A percentile compares a stretch with the other conserved stretches of the same genome.
Conservation (phyloP, 2,113 vertebrate species). For the Todiramphus chloris region DNA sequence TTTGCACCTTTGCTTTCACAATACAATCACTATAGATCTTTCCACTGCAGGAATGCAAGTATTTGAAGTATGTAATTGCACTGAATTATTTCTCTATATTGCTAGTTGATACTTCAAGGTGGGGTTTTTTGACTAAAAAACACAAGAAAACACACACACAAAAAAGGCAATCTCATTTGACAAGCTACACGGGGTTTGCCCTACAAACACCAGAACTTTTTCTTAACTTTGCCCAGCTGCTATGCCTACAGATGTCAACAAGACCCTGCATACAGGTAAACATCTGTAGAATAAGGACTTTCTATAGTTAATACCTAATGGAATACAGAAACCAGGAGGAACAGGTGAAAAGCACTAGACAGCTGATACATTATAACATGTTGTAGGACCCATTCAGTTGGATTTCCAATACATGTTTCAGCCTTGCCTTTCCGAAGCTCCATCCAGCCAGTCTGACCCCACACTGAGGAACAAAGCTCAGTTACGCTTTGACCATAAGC, state of each 20-base stretch:
- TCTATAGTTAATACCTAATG: not conserved
- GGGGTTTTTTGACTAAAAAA: not conserved
- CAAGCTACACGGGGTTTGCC: not conserved
- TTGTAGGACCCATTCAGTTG: not conserved
- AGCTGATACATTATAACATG: not conserved
- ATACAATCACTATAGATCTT: fast-evolving
- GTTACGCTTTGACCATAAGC: not conserved
- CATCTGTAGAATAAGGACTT: not conserved
- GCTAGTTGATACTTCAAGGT: not conserved
- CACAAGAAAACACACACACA: too few species aligned
- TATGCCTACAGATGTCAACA: not conserved
- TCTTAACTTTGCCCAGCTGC: not conserved
- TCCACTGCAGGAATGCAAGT: not conserved
- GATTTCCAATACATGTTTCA: not conserved
- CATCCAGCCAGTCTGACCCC: fast-evolving
- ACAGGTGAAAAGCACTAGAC: not conserved
- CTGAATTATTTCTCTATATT: not conserved
- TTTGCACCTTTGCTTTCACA: not conserved
- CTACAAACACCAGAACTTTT: not conserved
- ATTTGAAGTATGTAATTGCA: not conserved
- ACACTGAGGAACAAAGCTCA: not conserved
- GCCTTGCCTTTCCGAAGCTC: not conserved
- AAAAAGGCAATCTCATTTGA: not conserved
- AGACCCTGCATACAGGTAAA: not conserved
- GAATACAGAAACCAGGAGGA: not conserved